These are phyloP conservation scores for Hypomecis punctinalis DNA, from an alignment of 2,888 invertebrate genomes.

Conservation along the genomic window DNA sequence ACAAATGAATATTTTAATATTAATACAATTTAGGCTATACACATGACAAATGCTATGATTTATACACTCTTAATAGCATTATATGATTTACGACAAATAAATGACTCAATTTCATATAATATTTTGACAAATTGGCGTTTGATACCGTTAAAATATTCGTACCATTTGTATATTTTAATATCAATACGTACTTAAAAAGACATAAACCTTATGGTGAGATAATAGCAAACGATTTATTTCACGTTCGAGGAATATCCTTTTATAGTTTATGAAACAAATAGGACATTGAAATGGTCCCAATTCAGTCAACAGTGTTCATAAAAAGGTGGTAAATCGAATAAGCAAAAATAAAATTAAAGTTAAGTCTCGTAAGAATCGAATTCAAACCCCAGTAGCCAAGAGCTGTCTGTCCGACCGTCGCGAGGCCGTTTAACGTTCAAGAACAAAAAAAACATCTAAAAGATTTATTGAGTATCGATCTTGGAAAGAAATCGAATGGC, in stretches of 20 bases:
- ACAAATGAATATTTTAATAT: slow-evolving; percentile 48
- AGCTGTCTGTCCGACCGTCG: slow-evolving; percentile 62
- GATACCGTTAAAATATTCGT: slow-evolving; percentile 36
- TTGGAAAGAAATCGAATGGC: slow-evolving; percentile 69
- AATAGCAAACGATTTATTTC: background rate
- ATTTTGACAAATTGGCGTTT: slow-evolving; percentile 40
- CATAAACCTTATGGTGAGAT: background rate
- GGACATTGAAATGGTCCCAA: slow-evolving; percentile 3
- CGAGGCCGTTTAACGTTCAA: slow-evolving; percentile 57
- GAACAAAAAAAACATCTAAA: slow-evolving; percentile 55
- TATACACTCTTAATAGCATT: slow-evolving; percentile 43
- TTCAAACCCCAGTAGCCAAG: slow-evolving; percentile 69
- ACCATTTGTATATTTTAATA: slow-evolving; percentile 17
- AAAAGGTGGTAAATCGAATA: slow-evolving; percentile 32
- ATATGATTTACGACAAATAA: slow-evolving; percentile 46
- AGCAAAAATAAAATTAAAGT: slow-evolving; percentile 19
- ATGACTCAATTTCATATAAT: slow-evolving; percentile 34
- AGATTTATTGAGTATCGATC: slow-evolving; percentile 79
- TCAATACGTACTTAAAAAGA: slow-evolving; percentile 4
- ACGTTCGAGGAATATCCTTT: slow-evolving; percentile 3
- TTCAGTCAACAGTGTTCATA: slow-evolving; percentile 22
- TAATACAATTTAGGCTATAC: slow-evolving; percentile 42
- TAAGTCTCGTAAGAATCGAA: slow-evolving; percentile 18
- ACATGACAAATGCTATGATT: slow-evolving; percentile 50
- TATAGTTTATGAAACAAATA: slow-evolving; percentile 13